phyloP scores from a whole-genome alignment of 2,888 invertebrate genomes.

The Eupithecia insigniata region DNA sequence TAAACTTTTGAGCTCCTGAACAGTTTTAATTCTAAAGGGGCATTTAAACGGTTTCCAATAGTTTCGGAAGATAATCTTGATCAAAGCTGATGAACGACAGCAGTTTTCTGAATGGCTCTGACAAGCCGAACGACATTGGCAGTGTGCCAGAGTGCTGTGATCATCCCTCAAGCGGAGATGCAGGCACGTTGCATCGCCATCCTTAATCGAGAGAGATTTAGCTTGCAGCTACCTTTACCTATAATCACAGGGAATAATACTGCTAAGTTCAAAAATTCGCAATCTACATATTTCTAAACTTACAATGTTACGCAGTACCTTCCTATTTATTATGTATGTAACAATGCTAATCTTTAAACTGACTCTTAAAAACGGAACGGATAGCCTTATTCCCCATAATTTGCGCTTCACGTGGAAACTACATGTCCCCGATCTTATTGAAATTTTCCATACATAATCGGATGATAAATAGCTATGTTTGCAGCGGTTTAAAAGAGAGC shows the following conservation, averaged over 20 bases:
- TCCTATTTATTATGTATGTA: too few relatives aligned
- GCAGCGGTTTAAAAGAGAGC: too few relatives aligned
- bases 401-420: too few relatives aligned
- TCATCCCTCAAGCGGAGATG: conserved; percentile 43
- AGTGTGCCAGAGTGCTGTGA: conserved; percentile 48
- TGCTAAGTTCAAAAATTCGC: neutral
- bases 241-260: neutral
- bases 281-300: neutral
- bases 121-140: conserved; percentile 50
- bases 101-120: conserved; percentile 47
- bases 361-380: too few relatives aligned
- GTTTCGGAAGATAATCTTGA: neutral
- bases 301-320: neutral
- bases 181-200: conserved; percentile 36
- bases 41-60: neutral
- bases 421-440: too few relatives aligned
- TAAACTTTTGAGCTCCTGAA: neutral
- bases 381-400: too few relatives aligned
- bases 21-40: neutral
- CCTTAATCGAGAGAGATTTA: neutral
- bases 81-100: conserved; percentile 41
- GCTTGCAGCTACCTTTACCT: neutral
- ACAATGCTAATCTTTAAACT: neutral
- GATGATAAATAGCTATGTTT: too few relatives aligned
- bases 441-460: too few relatives aligned